Evolutionary conservation across 1,140 invertebrate species (phyloP).

Genomic region (Augochlora pura): DNA sequence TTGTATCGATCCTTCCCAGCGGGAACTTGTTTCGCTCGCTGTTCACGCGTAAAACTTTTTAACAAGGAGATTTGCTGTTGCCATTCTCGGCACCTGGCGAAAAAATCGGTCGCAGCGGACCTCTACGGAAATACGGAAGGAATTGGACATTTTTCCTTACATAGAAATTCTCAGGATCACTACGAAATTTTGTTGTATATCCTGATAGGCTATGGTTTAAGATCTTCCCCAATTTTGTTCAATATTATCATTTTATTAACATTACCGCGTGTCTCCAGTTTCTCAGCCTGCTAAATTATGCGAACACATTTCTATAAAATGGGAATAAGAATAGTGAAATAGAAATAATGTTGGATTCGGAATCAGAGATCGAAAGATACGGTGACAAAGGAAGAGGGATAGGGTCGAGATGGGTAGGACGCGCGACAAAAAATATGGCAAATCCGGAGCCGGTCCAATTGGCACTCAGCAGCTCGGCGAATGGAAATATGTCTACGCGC

Average conservation of each 20-base stretch:
- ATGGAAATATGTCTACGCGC: constrained; percentile 59
- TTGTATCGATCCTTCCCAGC: constrained; percentile 35
- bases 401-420: neutral
- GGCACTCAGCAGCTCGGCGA: constrained; percentile 44
- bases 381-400: neutral
- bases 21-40: constrained; percentile 38
- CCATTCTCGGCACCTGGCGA: neutral
- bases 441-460: constrained; percentile 38
- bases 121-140: too few species aligned
- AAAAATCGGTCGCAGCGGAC: too few species aligned
- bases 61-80: constrained; percentile 17
- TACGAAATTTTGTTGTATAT: too few species aligned
- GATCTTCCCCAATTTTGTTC: too few species aligned
- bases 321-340: too few species aligned
- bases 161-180: too few species aligned
- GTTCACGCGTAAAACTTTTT: constrained; percentile 31
- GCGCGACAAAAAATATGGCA: neutral
- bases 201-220: too few species aligned
- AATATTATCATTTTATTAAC: too few species aligned
- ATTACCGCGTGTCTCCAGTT: too few species aligned
- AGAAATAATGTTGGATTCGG: neutral
- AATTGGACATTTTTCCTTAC: too few species aligned
- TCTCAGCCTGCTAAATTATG: too few species aligned
- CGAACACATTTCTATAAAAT: too few species aligned
- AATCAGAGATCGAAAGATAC: neutral